Base-by-base conservation (phyloP, 2,888 invertebrate species). In the Acanthococcus lagerstroemiae region DNA sequence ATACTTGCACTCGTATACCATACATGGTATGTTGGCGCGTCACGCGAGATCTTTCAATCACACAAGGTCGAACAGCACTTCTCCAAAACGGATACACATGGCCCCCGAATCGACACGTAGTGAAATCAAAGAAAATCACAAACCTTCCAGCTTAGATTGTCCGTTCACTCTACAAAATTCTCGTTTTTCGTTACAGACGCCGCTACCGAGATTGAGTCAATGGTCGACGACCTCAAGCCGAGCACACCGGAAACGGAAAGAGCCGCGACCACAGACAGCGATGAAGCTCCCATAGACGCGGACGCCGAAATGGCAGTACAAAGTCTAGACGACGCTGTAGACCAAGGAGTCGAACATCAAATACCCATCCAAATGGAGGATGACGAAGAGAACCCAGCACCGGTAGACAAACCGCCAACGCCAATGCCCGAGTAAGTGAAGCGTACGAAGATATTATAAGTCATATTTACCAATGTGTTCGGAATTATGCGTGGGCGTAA, bases 351-450 rank as follows among this genome's bases (percentile, higher is more conserved):
- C 19, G 52, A 5, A 9, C 15, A 52, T 22, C 4, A 52, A 52
- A 22, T 24, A 24, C 52, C 52, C 22, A 24, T 52, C 1, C 21
- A 52, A 3, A 1, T 52, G 22, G 19, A 19, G 52, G 21, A 2
- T 22, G 24, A 52, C 15, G 37, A 37, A 1, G 58, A 58, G 6
- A 25, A 24, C 17, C 6, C 19, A 6, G n/a, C 19, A 27, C 7
- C 45, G 2, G 22, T 1, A 17, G 63, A 63, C 21, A 63, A 63
- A 44, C 63, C 63, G 1, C 44, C 63, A 1, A 63, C 63, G 37
- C 63, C 63, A 21, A 63, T 63, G 63, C 63, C 63, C 25, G 63
- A 63, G 63, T 63, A 63, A 63, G 63, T 27, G 22, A 22, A 45
- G 4, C 7, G 15, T 15, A 9, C 37, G 37, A n/a, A n/a, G n/a